These are phyloP conservation scores for Stigmatopora nigra DNA, from an alignment of 2,113 vertebrate species.

Conservation along the genomic window DNA sequence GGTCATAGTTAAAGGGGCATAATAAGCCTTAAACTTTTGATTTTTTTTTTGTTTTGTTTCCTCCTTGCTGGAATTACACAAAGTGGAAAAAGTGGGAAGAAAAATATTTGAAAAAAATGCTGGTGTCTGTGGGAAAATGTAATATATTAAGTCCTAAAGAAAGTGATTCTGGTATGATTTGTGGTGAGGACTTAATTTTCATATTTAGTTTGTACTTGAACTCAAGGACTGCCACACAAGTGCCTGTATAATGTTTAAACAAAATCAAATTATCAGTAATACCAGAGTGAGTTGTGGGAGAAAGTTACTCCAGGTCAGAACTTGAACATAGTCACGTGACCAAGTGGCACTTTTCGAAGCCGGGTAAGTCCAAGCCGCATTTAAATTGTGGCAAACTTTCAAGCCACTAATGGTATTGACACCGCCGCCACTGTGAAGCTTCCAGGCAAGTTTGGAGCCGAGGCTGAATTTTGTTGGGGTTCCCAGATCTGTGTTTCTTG, in stretches of 20 bases:
- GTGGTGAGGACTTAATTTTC: background rate
- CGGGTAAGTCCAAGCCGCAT: background rate
- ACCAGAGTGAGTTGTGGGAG: background rate
- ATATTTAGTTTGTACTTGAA: background rate
- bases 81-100: conserved; percentile 13
- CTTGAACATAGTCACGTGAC: background rate
- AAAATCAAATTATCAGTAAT: background rate
- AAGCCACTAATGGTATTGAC: background rate
- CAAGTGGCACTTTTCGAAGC: background rate
- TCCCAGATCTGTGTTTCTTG: background rate
- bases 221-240: background rate
- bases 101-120: conserved; percentile 4
- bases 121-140: conserved; percentile 13
- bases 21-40: conserved; percentile 33
- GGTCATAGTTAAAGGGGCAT: conserved; percentile 2
- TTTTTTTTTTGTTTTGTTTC: conserved; percentile 19
- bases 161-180: conserved; percentile 2
- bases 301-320: too few species aligned
- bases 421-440: background rate
- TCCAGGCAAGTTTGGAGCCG: background rate
- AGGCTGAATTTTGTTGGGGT: background rate
- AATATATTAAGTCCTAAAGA: conserved; percentile 16
- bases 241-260: background rate
- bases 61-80: conserved; percentile 18
- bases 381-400: background rate